Percentiles rank a stretch among this genome's conserved stretches.
Evolutionary conservation across 2,888 invertebrate genomes (phyloP).

Genomic region (Cryptus armator): DNA sequence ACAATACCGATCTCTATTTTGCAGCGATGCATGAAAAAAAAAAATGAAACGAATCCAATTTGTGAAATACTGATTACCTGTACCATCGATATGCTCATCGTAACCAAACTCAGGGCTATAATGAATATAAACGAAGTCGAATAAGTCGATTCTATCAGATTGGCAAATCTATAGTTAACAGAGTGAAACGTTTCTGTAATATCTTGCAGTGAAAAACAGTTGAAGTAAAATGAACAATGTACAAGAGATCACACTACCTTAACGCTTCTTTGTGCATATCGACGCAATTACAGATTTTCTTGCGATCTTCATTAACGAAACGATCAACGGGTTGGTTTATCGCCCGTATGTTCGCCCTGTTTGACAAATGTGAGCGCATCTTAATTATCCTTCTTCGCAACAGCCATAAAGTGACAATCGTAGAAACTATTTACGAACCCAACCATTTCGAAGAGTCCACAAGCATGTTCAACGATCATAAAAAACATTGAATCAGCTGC

Average conservation of each 20-base stretch:
- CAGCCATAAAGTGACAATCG: not conserved
- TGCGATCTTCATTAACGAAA: not conserved
- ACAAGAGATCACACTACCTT: not conserved
- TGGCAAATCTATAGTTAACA: not conserved
- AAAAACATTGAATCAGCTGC: slow-evolving; percentile 44
- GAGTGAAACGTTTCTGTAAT: not conserved
- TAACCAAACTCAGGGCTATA: not conserved
- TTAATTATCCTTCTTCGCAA: too few species aligned
- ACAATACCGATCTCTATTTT: too few species aligned
- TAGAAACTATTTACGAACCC: slow-evolving; percentile 32
- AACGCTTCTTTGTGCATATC: slow-evolving; percentile 10
- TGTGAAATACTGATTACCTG: not conserved
- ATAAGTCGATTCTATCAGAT: slow-evolving; percentile 6
- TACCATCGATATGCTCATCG: not conserved
- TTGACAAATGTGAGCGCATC: too few species aligned
- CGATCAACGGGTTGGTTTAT: not conserved
- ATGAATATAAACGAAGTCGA: not conserved
- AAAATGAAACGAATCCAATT: too few species aligned
- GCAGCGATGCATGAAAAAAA: too few species aligned
- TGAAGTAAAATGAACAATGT: not conserved
- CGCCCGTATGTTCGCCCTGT: too few species aligned
- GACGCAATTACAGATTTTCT: not conserved
- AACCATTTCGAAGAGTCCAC: slow-evolving; percentile 50
- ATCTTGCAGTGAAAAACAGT: not conserved
- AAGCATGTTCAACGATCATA: slow-evolving; percentile 44